A percentile compares a stretch with the other conserved stretches of the same genome.
These are phyloP conservation scores for Cactoblastis cactorum DNA, from an alignment of 2,888 invertebrate species.

Conservation along the genomic window DNA sequence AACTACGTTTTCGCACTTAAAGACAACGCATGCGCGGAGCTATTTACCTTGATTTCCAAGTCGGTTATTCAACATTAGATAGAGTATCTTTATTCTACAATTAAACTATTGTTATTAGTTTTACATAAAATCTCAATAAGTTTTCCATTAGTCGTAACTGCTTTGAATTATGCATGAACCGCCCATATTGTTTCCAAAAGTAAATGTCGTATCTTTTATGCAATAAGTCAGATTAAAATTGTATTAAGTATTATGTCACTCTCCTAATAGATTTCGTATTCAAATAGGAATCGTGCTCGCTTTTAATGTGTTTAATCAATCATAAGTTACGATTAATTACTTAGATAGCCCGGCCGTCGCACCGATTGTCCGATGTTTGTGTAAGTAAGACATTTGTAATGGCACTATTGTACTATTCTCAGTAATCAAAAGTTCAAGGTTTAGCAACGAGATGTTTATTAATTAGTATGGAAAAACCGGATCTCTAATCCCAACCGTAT, in stretches of 20 bases:
- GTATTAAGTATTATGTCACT: conserved; percentile 74
- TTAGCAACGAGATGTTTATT: conserved; percentile 67
- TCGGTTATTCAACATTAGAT: conserved; percentile 11
- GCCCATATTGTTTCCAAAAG: conserved; percentile 70
- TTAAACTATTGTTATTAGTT: conserved; percentile 61
- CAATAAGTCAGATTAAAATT: conserved; percentile 73
- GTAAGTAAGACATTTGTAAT: conserved; percentile 61
- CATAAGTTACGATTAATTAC: conserved; percentile 77
- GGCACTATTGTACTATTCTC: conserved; percentile 67
- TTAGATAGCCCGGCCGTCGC: conserved; percentile 61
- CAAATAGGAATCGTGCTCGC: conserved; percentile 73
- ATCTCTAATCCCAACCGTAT: conserved; percentile 50
- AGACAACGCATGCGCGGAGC: conserved; percentile 6
- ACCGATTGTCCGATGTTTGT: conserved; percentile 50
- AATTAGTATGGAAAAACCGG: conserved; percentile 68
- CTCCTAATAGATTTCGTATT: conserved; percentile 72
- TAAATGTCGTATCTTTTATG: conserved; percentile 60
- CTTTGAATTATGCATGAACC: conserved; percentile 63
- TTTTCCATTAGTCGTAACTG: conserved; percentile 52
- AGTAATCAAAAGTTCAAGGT: conserved; percentile 74
- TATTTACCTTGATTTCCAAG: conserved; percentile 14
- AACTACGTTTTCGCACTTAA: conserved; percentile 21
- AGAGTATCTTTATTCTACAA: conserved; percentile 39
- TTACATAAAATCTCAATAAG: conserved; percentile 60
- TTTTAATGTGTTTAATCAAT: conserved; percentile 77